Evolutionary conservation across 2,113 vertebrate genomes (phyloP).

Genomic region (Corapipo altera): DNA sequence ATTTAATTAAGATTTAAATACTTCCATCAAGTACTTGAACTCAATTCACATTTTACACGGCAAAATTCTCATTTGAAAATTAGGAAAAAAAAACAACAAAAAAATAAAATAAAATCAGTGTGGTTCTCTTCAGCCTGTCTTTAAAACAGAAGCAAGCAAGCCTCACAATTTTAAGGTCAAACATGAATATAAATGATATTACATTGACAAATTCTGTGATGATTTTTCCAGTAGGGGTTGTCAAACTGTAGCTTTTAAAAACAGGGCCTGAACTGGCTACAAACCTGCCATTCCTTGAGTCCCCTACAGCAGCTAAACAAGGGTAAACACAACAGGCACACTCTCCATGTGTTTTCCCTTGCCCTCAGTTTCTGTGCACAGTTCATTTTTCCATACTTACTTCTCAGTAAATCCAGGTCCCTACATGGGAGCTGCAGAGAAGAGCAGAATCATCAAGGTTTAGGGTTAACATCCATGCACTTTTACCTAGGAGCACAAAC

Average conservation of each 20-base stretch:
- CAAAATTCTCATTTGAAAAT: not conserved
- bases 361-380: not conserved
- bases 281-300: not conserved
- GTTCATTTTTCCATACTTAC: not conserved
- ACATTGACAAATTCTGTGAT: not conserved
- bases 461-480: not conserved
- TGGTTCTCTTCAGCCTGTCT: not conserved
- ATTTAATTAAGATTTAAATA: not conserved
- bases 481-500: not conserved
- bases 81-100: not conserved
- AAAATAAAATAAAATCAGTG: not conserved
- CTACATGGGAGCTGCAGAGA: not conserved
- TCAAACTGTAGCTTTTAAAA: not conserved
- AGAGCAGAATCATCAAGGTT: not conserved
- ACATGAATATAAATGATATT: not conserved
- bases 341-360: not conserved
- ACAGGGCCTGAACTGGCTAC: not conserved
- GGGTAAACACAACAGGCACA: not conserved
- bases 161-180: not conserved
- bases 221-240: not conserved
- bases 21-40: not conserved
- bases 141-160: not conserved
- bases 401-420: not conserved
- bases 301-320: not conserved
- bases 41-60: not conserved